Evolutionary conservation across 2,113 vertebrate species (phyloP), one percentile per base, ranked within the genome.

Genomic region (Oncorhynchus gorbuscha): DNA sequence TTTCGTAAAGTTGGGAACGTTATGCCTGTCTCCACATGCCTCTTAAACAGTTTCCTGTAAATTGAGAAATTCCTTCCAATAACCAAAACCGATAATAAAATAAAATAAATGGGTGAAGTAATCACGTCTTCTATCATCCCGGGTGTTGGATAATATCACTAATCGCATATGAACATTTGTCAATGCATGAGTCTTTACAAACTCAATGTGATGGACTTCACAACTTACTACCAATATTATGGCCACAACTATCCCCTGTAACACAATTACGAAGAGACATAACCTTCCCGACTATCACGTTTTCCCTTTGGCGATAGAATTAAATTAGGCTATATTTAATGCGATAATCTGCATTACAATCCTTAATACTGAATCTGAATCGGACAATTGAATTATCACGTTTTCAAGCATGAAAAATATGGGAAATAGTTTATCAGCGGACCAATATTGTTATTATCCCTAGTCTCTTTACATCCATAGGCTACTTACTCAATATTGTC

Each of bases 301-400:
- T 89, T 83, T 84, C 87, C 74, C 81, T 87, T 87, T 80, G 82
- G 74, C 75, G 74, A 84, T 86, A 79, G 86, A 86, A 91, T 91
- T 87, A 76, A 91, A 90, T 91, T 90, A 88, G 78, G 72, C 22
- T 59, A 62, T 77, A 69, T 92, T 86, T 91, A 94, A 94, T 91
- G 88, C 76, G 89, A 91, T 93, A 94, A 93, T 92, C 89, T 90
- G 81, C 83, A 87, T 84, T 86, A 89, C 88, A 89, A 90, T 92
- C 88, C 83, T 84, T 71, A 83, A 84, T 88, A 79, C 85, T 83
- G 83, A 71, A 89, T 76, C 78, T 79, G 83, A 89, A 86, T 86
- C 78, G 68, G 81, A 92, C 88, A 92, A 93, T 89, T 91, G 62
- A 91, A 91, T 93, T 92, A 92, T 86, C 88, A 84, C 74, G 79